phyloP scores from a whole-genome alignment of 2,113 vertebrate genomes.

The Macquaria ambigua region DNA sequence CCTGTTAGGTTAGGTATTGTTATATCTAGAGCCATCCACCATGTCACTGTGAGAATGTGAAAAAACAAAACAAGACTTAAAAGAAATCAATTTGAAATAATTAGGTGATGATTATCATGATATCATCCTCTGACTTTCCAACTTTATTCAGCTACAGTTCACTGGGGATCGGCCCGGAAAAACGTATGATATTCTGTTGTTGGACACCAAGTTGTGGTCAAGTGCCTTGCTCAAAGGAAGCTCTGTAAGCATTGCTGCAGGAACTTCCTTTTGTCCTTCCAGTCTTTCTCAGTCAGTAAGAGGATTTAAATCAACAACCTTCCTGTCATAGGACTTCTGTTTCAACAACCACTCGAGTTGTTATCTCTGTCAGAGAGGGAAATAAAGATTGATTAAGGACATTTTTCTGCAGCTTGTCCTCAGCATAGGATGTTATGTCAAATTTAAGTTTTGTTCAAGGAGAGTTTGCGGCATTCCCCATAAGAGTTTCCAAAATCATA shows the following conservation, averaged over 20 bases:
- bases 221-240: slow-evolving; percentile 27
- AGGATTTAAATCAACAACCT: slow-evolving; percentile 2
- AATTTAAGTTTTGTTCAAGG: background rate
- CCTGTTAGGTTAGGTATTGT: background rate
- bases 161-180: background rate
- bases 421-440: slow-evolving; percentile 2
- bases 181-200: background rate
- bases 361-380: slow-evolving; percentile 43
- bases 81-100: background rate
- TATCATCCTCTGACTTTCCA: background rate
- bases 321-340: background rate
- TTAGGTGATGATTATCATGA: background rate
- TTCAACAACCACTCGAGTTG: slow-evolving; percentile 29
- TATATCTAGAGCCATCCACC: background rate
- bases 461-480: slow-evolving; percentile 24
- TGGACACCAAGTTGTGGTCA: slow-evolving; percentile 13
- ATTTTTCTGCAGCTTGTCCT: slow-evolving; percentile 9
- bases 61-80: background rate
- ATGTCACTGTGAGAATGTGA: background rate
- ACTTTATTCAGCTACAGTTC: background rate
- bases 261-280: slow-evolving; percentile 8
- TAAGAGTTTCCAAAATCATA: background rate
- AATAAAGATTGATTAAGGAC: slow-evolving; percentile 49
- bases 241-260: background rate
- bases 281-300: slow-evolving; percentile 18